phyloP scores from a whole-genome alignment of 2,113 vertebrate genomes.

The Cyprinodon tularosa region DNA sequence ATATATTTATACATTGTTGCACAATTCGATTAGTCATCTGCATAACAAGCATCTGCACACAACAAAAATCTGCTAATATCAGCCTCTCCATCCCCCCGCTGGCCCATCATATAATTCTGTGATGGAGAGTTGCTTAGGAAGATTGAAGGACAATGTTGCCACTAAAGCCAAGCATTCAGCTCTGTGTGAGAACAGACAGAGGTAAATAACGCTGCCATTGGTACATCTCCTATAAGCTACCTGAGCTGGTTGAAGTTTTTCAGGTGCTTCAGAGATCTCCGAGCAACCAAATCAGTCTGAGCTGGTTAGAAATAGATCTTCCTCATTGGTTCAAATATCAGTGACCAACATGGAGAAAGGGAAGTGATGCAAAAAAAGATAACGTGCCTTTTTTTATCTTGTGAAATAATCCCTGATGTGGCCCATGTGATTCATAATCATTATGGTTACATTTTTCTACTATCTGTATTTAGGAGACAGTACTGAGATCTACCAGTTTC shows the following conservation, averaged over 20 bases:
- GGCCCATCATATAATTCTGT: conserved; percentile 10
- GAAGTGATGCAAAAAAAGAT: not conserved
- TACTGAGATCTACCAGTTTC: too few species aligned
- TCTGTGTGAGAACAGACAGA: not conserved
- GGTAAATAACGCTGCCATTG: not conserved
- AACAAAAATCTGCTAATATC: conserved; percentile 75
- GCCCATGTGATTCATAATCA: not conserved
- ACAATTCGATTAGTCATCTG: conserved; percentile 83
- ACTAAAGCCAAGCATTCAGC: not conserved
- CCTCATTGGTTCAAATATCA: accelerated
- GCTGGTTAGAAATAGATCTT: not conserved
- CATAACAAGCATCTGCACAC: conserved; percentile 84
- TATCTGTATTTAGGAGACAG: too few species aligned
- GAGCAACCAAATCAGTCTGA: conserved; percentile 31
- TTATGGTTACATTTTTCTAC: too few species aligned
- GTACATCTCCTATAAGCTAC: conserved; percentile 2
- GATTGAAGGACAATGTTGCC: not conserved
- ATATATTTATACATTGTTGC: conserved; percentile 45
- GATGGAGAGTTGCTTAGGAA: not conserved
- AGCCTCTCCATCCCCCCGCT: conserved; percentile 41
- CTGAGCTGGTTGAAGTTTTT: conserved; percentile 21
- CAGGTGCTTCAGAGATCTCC: conserved; percentile 37
- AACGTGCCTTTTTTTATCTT: accelerated
- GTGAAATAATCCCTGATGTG: not conserved
- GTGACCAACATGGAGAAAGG: accelerated